These are phyloP conservation scores for Cyclura pinguis DNA, from an alignment of 2,797 vertebrate genomes.

Conservation along the genomic window DNA sequence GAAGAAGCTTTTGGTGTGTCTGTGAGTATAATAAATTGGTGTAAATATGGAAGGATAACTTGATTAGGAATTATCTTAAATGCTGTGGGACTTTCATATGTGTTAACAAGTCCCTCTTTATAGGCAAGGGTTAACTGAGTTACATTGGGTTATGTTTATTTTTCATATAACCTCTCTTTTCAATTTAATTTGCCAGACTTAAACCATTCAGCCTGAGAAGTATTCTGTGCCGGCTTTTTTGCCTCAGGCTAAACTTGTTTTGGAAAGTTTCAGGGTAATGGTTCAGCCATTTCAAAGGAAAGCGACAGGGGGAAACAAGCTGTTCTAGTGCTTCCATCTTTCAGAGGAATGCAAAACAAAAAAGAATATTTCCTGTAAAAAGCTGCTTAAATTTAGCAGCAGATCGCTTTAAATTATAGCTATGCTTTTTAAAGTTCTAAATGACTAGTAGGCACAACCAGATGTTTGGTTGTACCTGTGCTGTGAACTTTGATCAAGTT, in stretches of 20 bases:
- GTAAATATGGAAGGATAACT: not conserved
- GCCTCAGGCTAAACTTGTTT: slow-evolving; percentile 16
- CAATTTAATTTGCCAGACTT: slow-evolving; percentile 32
- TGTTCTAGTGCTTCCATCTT: slow-evolving; percentile 17
- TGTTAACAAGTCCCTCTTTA: slow-evolving; percentile 7
- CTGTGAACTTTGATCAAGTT: not conserved
- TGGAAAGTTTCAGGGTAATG: slow-evolving; percentile 29
- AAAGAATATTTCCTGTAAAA: slow-evolving; percentile 1
- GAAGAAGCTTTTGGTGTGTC: not conserved
- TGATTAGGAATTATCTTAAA: slow-evolving; percentile 25
- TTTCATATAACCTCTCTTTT: slow-evolving; percentile 6
- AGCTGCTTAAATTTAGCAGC: not conserved
- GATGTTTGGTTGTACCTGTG: not conserved
- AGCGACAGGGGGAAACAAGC: not conserved
- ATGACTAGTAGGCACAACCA: not conserved
- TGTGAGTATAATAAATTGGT: not conserved
- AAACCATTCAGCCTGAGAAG: slow-evolving; percentile 21
- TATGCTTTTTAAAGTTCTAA: not conserved
- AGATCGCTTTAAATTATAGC: not conserved
- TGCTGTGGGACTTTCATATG: not conserved
- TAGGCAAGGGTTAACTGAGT: not conserved
- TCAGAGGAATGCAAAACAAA: not conserved
- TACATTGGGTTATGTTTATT: slow-evolving; percentile 6
- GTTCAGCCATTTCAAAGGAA: slow-evolving; percentile 38
- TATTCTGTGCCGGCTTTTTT: slow-evolving; percentile 14